Evolutionary conservation across 2,797 vertebrate species (phyloP).

Genomic region (Hapalemur alaotrensis): DNA sequence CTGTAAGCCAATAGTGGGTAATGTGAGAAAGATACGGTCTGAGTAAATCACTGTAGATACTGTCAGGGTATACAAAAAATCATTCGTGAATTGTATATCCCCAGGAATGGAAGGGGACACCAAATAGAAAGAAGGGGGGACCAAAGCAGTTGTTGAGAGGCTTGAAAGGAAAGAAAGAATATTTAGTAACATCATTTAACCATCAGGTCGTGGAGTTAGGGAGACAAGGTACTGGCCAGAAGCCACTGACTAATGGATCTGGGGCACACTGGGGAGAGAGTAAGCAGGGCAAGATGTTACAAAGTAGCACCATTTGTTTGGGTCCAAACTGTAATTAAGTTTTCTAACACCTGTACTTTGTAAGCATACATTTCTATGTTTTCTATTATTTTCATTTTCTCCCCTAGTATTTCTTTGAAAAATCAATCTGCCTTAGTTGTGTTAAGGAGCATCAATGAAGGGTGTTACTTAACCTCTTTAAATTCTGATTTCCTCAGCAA

Average conservation of each 20-base stretch:
- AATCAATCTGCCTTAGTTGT: background rate
- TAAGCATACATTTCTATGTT: background rate
- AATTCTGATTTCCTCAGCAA: background rate
- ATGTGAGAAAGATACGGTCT: background rate
- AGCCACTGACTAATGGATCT: background rate
- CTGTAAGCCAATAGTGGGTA: background rate
- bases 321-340: background rate
- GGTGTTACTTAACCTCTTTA: constrained; percentile 15
- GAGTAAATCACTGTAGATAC: background rate
- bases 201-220: background rate
- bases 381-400: background rate
- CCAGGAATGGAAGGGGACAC: background rate
- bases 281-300: background rate
- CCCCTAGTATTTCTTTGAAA: background rate
- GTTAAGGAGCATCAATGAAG: background rate
- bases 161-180: constrained; percentile 31
- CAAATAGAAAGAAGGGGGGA: background rate
- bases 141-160: background rate
- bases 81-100: background rate
- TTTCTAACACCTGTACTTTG: background rate
- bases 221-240: background rate
- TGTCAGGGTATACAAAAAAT: background rate
- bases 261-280: background rate
- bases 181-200: background rate
- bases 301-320: background rate